Evolutionary conservation across 2,888 invertebrate species (phyloP), one percentile per base, ranked within the genome.

Genomic region (Rugalucina vietnamica): DNA sequence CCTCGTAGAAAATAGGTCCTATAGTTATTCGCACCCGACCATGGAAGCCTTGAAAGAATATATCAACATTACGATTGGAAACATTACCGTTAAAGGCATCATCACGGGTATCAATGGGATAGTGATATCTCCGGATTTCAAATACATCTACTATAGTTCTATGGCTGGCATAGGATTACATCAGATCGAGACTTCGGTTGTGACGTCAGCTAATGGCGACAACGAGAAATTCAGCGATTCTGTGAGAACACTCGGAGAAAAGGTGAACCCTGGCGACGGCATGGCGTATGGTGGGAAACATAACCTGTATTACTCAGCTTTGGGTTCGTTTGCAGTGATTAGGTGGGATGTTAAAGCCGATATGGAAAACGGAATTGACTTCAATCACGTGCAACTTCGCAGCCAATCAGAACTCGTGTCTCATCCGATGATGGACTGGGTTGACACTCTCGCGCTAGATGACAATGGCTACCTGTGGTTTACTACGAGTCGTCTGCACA

Each of bases 41-140:
- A 90, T 90, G 89, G 70, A 73, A 14, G 84, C 84, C 3, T 84
- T 81, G n/a, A 39, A 57, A 1, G 32, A 81, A 14, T 87, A 87
- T 54, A 70, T 43, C 18, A 85, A 82, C 54, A 81, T 89, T 14
- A 87, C 88, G 3, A 89, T 90, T 27, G 70, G 84, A 10, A 84
- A 87, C 14, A 75, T 81, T 3, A 84, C 84, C 0, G 39, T 82
- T n/a, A 65, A 60, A 0, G 78, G 80, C 3, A 39, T 79, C 14
- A 79, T 79, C 0, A 84, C 85, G 1, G 90, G 90, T 21, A 90
- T 91, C 21, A 89, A 91, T 70, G 90, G 91, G 1, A 88, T 91
- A 21, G 90, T 89, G 21, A 87, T 91, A 80, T 90, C 90, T 2
- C 84, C 89, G 3, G 90, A 91, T 74, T 89, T 89, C 57, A 54